Evolutionary conservation across 1,140 invertebrate genomes (phyloP).

Genomic region (Pentalonia nigronervosa): DNA sequence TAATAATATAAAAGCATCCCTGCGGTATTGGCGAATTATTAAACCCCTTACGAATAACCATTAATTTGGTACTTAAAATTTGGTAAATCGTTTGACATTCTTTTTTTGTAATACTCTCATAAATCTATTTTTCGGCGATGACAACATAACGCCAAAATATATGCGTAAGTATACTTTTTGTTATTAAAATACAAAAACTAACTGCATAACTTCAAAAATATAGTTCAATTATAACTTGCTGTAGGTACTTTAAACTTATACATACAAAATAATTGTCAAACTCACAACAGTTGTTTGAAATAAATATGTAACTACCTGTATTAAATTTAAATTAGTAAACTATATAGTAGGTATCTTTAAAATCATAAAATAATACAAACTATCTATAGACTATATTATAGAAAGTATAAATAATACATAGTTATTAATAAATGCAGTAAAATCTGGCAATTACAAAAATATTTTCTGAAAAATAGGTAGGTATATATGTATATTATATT

Average conservation of each 20-base stretch:
- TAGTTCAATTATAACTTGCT: background rate
- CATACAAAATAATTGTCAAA: background rate
- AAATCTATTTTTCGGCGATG: background rate
- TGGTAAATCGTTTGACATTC: background rate
- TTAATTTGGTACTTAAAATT: conserved; percentile 10
- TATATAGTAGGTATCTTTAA: no score
- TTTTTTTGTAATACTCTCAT: background rate
- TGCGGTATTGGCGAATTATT: background rate
- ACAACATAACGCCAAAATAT: background rate
- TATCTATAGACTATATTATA: background rate
- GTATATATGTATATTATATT: background rate
- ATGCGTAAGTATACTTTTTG: background rate
- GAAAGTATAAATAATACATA: background rate
- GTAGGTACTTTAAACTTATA: background rate
- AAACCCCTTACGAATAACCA: background rate
- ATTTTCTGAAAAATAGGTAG: background rate
- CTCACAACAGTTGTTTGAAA: background rate
- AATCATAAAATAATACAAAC: background rate
- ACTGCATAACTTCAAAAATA: no score
- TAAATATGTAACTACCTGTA: background rate
- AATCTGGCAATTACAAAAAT: background rate
- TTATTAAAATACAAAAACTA: no score
- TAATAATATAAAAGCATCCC: background rate
- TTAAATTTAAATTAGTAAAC: background rate
- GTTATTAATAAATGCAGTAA: background rate